These are phyloP conservation scores for Catagonus wagneri DNA, from an alignment of 2,113 vertebrate genomes.

Conservation along the genomic window DNA sequence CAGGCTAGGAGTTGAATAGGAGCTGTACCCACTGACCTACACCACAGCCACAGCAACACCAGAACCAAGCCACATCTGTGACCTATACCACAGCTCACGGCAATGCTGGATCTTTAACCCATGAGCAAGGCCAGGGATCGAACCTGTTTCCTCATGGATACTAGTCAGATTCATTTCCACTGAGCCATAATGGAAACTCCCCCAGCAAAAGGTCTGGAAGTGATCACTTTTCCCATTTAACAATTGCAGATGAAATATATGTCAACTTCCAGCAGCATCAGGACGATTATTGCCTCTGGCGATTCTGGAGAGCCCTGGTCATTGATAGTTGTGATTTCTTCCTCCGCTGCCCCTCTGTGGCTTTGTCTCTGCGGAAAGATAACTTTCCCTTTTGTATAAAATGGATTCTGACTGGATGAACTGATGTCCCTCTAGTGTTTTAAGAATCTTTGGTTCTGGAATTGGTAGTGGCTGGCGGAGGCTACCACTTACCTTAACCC, in stretches of 20 bases:
- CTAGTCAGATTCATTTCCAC: no score
- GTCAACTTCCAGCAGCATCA: background rate
- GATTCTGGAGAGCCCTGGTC: background rate
- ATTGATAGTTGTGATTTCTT: accelerated
- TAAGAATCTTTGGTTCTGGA: background rate
- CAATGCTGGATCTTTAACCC: no score
- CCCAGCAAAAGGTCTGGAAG: background rate
- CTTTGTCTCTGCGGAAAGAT: background rate
- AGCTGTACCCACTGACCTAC: no score
- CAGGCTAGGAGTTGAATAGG: no score
- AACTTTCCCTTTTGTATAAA: background rate
- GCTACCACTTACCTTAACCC: background rate
- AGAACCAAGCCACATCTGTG: no score
- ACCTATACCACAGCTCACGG: no score
- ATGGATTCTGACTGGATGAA: background rate
- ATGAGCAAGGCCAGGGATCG: no score
- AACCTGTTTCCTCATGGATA: no score
- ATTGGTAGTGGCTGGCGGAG: background rate
- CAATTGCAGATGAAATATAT: no score
- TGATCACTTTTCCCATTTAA: accelerated
- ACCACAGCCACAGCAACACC: no score
- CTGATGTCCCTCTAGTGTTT: background rate
- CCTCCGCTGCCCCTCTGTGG: accelerated
- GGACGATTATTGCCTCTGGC: accelerated
- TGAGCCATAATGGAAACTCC: no score